These are phyloP conservation scores for Rhabdomys pumilio DNA, from an alignment of 2,797 vertebrate species.

Conservation along the genomic window DNA sequence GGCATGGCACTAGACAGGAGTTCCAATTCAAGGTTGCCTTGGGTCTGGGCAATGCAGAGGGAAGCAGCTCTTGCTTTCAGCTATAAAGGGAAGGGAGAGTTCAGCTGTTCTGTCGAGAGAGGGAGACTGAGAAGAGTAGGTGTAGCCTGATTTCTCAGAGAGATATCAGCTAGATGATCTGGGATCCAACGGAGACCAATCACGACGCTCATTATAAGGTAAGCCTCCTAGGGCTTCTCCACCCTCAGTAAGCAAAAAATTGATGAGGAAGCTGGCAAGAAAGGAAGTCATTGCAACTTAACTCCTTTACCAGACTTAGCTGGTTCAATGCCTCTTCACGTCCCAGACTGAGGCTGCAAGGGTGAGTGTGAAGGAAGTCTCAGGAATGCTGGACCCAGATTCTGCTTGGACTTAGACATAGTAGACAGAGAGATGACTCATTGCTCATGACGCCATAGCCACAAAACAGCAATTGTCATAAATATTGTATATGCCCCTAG, in stretches of 20 bases:
- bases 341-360: background rate
- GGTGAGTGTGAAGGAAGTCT: background rate
- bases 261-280: background rate
- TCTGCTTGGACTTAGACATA: fast-evolving
- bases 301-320: background rate
- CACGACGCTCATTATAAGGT: too few species aligned
- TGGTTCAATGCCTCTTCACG: background rate
- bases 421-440: background rate
- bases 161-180: background rate
- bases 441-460: fast-evolving
- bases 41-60: background rate
- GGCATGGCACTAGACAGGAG: background rate
- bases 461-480: background rate
- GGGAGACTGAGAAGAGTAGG: background rate
- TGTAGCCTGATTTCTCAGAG: background rate
- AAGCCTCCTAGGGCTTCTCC: fast-evolving
- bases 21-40: background rate
- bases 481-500: fast-evolving
- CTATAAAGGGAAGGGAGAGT: background rate
- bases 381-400: fast-evolving
- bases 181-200: background rate
- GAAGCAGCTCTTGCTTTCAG: background rate
- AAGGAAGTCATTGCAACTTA: background rate
- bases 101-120: background rate
- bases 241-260: background rate